Evolutionary conservation across 2,888 invertebrate species (phyloP).

Genomic region (Helleia helle): DNA sequence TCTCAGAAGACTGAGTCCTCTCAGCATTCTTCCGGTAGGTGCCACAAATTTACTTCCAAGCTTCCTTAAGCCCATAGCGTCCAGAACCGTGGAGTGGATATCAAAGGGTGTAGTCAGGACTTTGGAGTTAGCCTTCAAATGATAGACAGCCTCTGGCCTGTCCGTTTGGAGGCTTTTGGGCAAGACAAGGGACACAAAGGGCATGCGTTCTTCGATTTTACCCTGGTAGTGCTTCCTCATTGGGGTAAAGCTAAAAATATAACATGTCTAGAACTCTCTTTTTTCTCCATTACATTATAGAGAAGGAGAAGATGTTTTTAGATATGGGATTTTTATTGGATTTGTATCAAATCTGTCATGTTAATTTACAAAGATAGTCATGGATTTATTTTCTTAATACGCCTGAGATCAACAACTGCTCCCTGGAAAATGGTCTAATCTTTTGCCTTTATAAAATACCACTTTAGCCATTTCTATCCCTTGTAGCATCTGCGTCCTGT

Average conservation of each 20-base stretch:
- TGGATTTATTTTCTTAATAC: no score
- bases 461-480: no score
- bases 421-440: no score
- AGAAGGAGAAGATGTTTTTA: no score
- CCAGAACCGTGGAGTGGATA: conserved; percentile 78
- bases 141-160: conserved; percentile 74
- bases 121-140: conserved; percentile 77
- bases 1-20: conserved; percentile 25
- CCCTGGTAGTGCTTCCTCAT: conserved; percentile 53
- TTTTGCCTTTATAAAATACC: no score
- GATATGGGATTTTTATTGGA: no score
- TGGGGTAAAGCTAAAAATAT: conserved; percentile 21
- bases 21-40: conserved; percentile 17
- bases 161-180: conserved; percentile 79
- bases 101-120: conserved; percentile 89
- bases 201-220: conserved; percentile 91
- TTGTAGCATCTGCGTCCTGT: no score
- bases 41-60: conserved; percentile 19
- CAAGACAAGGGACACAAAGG: conserved; percentile 86
- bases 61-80: conserved; percentile 21
- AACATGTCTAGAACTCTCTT: no score
- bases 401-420: no score
- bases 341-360: no score
- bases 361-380: no score
- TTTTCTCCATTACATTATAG: no score